Evolutionary conservation across 2,113 vertebrate species (phyloP).

Genomic region (Eptesicus fuscus): DNA sequence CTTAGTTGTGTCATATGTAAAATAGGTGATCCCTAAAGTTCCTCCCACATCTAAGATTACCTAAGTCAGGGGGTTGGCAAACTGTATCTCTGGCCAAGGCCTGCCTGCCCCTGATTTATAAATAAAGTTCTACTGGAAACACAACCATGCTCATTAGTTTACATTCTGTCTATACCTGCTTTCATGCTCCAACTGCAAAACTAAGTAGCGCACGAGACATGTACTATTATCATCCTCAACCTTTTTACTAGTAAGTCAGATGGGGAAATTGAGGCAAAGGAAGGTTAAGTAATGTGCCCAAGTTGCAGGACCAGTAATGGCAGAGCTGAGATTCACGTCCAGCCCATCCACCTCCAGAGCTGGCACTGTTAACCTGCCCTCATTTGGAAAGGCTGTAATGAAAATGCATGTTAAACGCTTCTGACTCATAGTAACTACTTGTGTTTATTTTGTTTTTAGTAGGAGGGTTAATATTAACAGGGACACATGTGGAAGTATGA

Average conservation of each 20-base stretch:
- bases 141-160: not conserved
- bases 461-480: constrained; percentile 10
- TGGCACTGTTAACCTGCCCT: not conserved
- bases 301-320: not conserved
- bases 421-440: not conserved
- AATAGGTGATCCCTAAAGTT: not conserved
- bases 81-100: not conserved
- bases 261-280: not conserved
- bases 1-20: not conserved
- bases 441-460: constrained; percentile 7
- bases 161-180: not conserved
- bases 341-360: not conserved
- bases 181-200: not conserved
- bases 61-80: not conserved
- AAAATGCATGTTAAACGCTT: not conserved
- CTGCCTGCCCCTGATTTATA: not conserved
- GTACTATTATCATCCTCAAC: not conserved
- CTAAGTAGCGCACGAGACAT: not conserved
- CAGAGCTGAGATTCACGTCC: not conserved
- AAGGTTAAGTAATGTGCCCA: not conserved
- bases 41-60: not conserved
- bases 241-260: not conserved
- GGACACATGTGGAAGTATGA: not conserved
- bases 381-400: not conserved
- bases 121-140: not conserved